Percentiles rank a stretch among this genome's conserved stretches.
These are phyloP conservation scores for Phrynosoma blainvillii DNA, from an alignment of 2,113 vertebrate genomes.

Conservation along the genomic window DNA sequence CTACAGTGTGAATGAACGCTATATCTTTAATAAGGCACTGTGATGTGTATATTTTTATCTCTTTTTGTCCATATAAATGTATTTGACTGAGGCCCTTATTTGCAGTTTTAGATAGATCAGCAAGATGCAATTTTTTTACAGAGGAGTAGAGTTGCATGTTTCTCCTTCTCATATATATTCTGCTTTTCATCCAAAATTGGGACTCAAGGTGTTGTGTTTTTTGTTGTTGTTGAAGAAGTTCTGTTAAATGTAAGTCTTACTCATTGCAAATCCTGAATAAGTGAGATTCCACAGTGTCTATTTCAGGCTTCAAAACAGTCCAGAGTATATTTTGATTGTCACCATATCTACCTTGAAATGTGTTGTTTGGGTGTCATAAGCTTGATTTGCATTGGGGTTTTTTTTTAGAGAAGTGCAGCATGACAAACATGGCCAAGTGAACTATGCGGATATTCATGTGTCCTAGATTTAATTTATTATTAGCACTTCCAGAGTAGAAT, in stretches of 20 bases:
- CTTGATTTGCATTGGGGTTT: not conserved
- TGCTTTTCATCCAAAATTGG: no score
- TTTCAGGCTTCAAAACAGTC: not conserved
- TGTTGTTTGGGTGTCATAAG: not conserved
- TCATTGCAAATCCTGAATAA: not conserved
- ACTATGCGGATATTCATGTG: not conserved
- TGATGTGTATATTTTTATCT: not conserved
- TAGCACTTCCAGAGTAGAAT: not conserved
- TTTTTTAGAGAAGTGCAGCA: not conserved
- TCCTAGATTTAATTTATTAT: not conserved
- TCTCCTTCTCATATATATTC: no score
- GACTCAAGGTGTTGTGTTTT: no score
- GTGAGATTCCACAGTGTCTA: not conserved
- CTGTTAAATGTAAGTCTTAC: not conserved
- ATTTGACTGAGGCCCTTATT: not conserved
- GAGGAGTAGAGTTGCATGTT: not conserved
- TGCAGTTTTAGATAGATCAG: not conserved
- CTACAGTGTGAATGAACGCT: no score
- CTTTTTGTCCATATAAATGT: not conserved
- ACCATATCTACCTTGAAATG: not conserved
- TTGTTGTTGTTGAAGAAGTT: not conserved
- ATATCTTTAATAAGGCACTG: not conserved
- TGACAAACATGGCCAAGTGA: not conserved
- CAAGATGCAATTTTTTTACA: not conserved
- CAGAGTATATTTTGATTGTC: not conserved